Conservation (phyloP, 1,140 invertebrate genomes). For the Choristoneura fumiferana region DNA sequence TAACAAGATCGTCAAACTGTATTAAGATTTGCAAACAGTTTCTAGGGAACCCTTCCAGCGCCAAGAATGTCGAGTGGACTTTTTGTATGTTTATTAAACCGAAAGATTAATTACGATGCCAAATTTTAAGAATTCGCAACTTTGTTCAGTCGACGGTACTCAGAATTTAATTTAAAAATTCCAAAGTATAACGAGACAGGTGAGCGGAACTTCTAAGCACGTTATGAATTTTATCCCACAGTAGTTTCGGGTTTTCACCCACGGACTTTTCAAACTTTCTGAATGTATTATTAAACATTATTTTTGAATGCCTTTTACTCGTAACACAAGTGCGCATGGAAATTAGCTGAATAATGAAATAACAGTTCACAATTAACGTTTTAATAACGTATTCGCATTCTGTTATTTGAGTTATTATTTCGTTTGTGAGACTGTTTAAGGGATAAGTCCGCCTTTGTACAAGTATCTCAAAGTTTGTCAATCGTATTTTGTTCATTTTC, state of each 20-base stretch:
- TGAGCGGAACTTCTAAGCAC: constrained; percentile 69
- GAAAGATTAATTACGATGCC: constrained; percentile 69
- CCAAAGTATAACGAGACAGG: constrained; percentile 74
- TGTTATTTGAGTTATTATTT: too few relatives aligned
- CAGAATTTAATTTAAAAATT: constrained; percentile 77
- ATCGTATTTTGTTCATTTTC: too few relatives aligned
- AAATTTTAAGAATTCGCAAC: constrained; percentile 74
- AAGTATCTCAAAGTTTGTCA: too few relatives aligned
- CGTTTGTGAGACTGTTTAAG: too few relatives aligned
- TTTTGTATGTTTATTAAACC: constrained; percentile 63
- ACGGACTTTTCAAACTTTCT: constrained; percentile 62
- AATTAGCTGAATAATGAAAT: background rate
- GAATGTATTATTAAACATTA: constrained; percentile 52
- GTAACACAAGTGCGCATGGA: background rate
- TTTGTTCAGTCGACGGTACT: constrained; percentile 64
- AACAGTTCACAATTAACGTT: too few relatives aligned
- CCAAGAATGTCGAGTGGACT: constrained; percentile 15
- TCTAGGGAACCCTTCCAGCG: background rate
- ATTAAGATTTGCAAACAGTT: too few relatives aligned
- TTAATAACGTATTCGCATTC: too few relatives aligned
- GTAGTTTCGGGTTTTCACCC: constrained; percentile 70
- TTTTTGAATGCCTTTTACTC: constrained; percentile 37
- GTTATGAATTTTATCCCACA: constrained; percentile 70
- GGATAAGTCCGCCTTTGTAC: too few relatives aligned
- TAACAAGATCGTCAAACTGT: too few relatives aligned